Base-by-base conservation (phyloP, 2,888 invertebrate species). In the Arge pagana region DNA sequence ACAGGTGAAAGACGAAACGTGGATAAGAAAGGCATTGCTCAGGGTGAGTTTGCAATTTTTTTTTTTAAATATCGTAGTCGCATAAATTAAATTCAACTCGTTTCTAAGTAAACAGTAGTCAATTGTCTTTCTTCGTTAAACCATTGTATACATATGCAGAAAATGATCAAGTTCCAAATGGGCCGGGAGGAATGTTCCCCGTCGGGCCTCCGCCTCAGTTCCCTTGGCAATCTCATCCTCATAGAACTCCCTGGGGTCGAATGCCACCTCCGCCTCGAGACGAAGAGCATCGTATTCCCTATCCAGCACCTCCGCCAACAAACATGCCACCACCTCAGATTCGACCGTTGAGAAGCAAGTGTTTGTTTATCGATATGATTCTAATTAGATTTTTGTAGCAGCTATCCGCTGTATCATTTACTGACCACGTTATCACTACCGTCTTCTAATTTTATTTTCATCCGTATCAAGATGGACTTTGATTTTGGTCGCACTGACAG, bases 261-360 rank as follows among this genome's bases (percentile, higher is more conserved):
- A 53, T 56, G n/a, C 58, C 58, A 21, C 60, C 56, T 7, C 50
- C 55, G 3, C 52, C 60, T 50, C 31, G 57, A 48, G 70, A 73
- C 5, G 64, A 60, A 21, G 70, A 72, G 6, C 67, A 63, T 45
- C 60, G 62, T 48, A 36, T 57, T 26, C 45, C 54, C 7, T 61
- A 57, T 40, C 40, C 57, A 0, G 56, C 58, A 10, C 58, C 66
- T 37, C 72, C 72, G 15, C 72, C 73, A 4, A 67, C 67, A 33
- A 74, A 72, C 39, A 66, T 74, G 62, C 74, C 74, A 53, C 74
- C 74, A 3, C 73, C 74, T 23, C 74, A 73, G 54, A 64, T 74
- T 50, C 65, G 73, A 57, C 65, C 66, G 26, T 57, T 65, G 39
- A 66, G 65, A 60, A 68, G 70, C 68, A 60, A 58, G 54, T 54